Evolutionary conservation across 2,113 vertebrate genomes (phyloP), one percentile per base, ranked within the genome.

Genomic region (Cercopithecus mona): DNA sequence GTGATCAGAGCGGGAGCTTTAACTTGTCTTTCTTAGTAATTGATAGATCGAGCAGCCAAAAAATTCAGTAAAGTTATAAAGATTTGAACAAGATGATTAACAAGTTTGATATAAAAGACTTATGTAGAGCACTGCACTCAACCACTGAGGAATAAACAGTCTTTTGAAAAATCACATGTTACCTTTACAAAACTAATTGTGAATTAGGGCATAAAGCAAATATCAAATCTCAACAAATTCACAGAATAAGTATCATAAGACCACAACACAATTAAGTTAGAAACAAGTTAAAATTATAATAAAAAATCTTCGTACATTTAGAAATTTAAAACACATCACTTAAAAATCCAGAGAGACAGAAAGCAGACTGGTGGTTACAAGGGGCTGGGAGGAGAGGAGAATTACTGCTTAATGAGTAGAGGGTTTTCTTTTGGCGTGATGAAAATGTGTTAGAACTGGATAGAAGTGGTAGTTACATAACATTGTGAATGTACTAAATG

Each of bases 51-150:
- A 92, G 64, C 59, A 95, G 73, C 48, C 70, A 94, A 96, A 85
- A 85, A 78, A 79, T 32, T 79, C 91, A 82, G 92, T 59, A 8
- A 87, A 94, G 35, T 89, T 89, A 83, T 87, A 92, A 94, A 93
- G 90, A 94, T 90, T 94, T 95, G 68, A 97, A 96, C 70, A 96
- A 87, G 20, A 76, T 27, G 25, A 96, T 86, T 82, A 92, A 80
- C 61, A 82, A 89, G 40, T 85, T 50, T 83, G 86, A 89, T 6
- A 12, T 80, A 38, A 83, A 84, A 27, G 59, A 61, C 82, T 91
- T 82, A 50, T 4, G 20, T 0, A 82, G 61, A 82, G 45, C 81
- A 10, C 43, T 25, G 20, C 10, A 12, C 17, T 79, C 55, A 83
- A 30, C 40, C 82, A 25, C 16, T 72, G 55, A 38, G 35, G 75